These are phyloP conservation scores for Porites divaricata DNA, from an alignment of 92 coral and sea anemone genomes.

Conservation along the genomic window DNA sequence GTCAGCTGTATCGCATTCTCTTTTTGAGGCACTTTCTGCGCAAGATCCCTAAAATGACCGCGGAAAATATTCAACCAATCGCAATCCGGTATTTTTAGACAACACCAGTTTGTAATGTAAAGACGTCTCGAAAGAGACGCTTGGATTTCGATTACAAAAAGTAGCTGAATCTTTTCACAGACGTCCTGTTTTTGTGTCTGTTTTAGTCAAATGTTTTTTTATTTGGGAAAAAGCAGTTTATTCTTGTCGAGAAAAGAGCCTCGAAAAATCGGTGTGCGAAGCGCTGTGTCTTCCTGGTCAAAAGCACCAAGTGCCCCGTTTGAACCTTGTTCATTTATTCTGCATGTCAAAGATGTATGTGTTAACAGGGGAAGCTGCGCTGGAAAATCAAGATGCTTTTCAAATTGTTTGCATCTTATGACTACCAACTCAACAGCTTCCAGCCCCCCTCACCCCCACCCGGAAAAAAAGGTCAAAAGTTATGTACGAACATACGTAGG, in stretches of 20 bases:
- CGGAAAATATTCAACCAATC: too few species aligned
- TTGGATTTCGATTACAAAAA: too few species aligned
- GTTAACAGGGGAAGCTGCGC: neutral
- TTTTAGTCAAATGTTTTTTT: too few species aligned
- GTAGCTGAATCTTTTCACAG: too few species aligned
- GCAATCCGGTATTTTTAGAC: too few species aligned
- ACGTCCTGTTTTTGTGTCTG: too few species aligned
- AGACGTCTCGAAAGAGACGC: too few species aligned
- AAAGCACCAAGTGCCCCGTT: neutral
- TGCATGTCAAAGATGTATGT: neutral
- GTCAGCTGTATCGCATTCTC: too few species aligned
- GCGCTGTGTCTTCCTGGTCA: neutral
- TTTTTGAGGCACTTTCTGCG: too few species aligned
- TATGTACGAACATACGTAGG: neutral
- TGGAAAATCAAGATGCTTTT: neutral
- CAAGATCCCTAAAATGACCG: too few species aligned
- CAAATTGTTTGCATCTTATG: neutral
- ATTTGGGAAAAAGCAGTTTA: too few species aligned
- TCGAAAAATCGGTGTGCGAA: neutral
- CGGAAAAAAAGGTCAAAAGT: neutral
- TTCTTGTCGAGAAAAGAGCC: neutral
- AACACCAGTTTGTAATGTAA: neutral
- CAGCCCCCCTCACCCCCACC: neutral
- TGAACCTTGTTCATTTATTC: neutral
- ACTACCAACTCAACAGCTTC: neutral